A percentile compares a stretch with the other conserved stretches of the same genome.
phyloP scores from a whole-genome alignment of 2,888 invertebrate genomes.

The Eupithecia exiguata region DNA sequence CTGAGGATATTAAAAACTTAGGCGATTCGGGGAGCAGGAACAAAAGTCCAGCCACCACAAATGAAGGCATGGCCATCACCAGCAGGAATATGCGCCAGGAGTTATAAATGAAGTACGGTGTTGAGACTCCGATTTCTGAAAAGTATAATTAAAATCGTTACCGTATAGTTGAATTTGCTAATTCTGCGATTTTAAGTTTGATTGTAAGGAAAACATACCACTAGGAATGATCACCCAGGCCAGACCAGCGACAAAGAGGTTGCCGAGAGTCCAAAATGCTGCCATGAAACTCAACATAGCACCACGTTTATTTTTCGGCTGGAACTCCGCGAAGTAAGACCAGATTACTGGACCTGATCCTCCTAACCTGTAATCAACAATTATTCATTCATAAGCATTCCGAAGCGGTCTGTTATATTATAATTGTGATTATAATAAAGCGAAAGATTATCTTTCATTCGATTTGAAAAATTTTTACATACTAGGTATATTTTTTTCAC shows the following conservation, averaged over 20 bases:
- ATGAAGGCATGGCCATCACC: constrained; percentile 94
- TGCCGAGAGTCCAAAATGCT: constrained; percentile 97
- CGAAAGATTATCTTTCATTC: no score
- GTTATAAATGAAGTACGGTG: constrained; percentile 90
- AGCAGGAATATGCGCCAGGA: constrained; percentile 96
- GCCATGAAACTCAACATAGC: constrained; percentile 97
- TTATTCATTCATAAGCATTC: neutral
- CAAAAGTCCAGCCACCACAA: constrained; percentile 92
- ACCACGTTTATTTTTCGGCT: constrained; percentile 94
- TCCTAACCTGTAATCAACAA: constrained; percentile 86
- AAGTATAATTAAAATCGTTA: neutral
- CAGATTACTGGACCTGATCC: constrained; percentile 97
- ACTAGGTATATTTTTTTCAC: no score
- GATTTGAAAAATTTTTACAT: no score
- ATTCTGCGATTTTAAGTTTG: neutral
- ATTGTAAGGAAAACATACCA: constrained; percentile 55
- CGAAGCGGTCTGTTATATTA: neutral
- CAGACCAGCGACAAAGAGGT: constrained; percentile 94
- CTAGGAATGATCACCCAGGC: constrained; percentile 90
- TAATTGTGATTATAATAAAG: neutral
- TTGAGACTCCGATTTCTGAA: constrained; percentile 87
- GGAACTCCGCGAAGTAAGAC: constrained; percentile 97
- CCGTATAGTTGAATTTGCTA: neutral
- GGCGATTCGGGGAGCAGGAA: constrained; percentile 95
- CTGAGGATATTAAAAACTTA: constrained; percentile 92